Evolutionary conservation across 2,797 vertebrate genomes (phyloP).

Genomic region (Malacoctenus gilli): DNA sequence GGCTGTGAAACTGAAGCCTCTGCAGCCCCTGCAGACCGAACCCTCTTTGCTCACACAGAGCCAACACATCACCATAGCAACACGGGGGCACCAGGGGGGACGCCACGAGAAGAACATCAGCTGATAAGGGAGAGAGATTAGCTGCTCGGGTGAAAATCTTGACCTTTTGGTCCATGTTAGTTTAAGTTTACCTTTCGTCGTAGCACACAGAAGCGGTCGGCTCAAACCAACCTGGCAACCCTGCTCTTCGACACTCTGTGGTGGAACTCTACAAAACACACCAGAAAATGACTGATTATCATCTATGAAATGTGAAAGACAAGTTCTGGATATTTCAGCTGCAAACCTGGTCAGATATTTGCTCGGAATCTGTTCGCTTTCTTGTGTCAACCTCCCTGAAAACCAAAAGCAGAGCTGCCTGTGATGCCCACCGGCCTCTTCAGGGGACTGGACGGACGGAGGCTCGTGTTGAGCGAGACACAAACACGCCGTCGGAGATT

Average conservation of each 20-base stretch:
- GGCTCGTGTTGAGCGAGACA: too few relatives aligned
- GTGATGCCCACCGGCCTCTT: too few relatives aligned
- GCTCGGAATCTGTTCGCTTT: too few relatives aligned
- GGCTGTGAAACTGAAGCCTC: slow-evolving; percentile 61
- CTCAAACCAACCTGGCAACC: neutral
- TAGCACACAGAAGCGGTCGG: slow-evolving; percentile 72
- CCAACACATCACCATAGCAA: slow-evolving; percentile 70
- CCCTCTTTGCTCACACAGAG: slow-evolving; percentile 68
- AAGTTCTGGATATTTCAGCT: too few relatives aligned
- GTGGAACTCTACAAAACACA: slow-evolving; percentile 13
- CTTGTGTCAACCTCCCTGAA: too few relatives aligned
- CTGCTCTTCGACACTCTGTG: slow-evolving; percentile 1
- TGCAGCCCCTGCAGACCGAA: slow-evolving; percentile 74
- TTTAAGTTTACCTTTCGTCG: slow-evolving; percentile 80
- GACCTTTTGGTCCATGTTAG: too few relatives aligned
- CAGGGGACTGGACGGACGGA: too few relatives aligned
- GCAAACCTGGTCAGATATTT: too few relatives aligned
- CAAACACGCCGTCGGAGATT: slow-evolving; percentile 33
- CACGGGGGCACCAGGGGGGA: slow-evolving; percentile 71
- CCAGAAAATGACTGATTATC: neutral
- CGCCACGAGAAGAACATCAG: slow-evolving; percentile 76
- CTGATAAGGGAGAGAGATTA: slow-evolving; percentile 52
- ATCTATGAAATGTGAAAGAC: neutral
- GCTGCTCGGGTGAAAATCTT: slow-evolving; percentile 14
- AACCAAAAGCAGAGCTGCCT: too few relatives aligned